Evolutionary conservation across 2,113 vertebrate genomes (phyloP).

Genomic region (Gobio gobio): DNA sequence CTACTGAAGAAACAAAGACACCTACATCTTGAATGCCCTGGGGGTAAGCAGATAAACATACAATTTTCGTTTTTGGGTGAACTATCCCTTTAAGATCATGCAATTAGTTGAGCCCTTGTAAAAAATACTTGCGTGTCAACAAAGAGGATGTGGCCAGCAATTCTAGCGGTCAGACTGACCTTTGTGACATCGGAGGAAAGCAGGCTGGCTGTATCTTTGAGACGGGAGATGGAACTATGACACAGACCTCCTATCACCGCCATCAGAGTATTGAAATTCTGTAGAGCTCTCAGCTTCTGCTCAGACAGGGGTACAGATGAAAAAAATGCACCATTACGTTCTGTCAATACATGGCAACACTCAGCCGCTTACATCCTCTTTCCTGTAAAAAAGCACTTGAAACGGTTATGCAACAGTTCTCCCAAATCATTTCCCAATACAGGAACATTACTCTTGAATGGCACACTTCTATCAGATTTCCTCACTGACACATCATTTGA

Average conservation of each 20-base stretch:
- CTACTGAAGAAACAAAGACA: too few relatives aligned
- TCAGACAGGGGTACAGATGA: slow-evolving; percentile 13
- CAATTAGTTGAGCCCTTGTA: background rate
- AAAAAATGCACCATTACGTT: background rate
- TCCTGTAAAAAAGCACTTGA: slow-evolving; percentile 45
- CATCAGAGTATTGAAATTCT: slow-evolving; percentile 95
- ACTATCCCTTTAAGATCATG: background rate
- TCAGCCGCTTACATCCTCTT: slow-evolving; percentile 17
- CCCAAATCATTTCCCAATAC: slow-evolving; percentile 34
- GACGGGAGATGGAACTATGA: slow-evolving; percentile 90
- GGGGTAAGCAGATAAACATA: too few relatives aligned
- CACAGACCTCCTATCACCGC: slow-evolving; percentile 89
- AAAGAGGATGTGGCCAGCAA: background rate
- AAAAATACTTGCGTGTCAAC: background rate
- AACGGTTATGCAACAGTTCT: slow-evolving; percentile 47
- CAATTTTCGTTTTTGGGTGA: too few relatives aligned
- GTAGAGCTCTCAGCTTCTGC: slow-evolving; percentile 83
- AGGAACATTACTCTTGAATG: slow-evolving; percentile 37
- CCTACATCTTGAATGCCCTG: too few relatives aligned
- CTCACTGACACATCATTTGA: slow-evolving; percentile 24
- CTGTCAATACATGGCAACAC: background rate
- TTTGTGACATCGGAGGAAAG: slow-evolving; percentile 87
- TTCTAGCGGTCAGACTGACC: slow-evolving; percentile 68
- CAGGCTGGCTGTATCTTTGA: slow-evolving; percentile 86
- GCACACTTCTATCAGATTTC: slow-evolving; percentile 22